These are phyloP conservation scores for Syrrhaptes paradoxus DNA, from an alignment of 2,113 vertebrate genomes.

Conservation along the genomic window DNA sequence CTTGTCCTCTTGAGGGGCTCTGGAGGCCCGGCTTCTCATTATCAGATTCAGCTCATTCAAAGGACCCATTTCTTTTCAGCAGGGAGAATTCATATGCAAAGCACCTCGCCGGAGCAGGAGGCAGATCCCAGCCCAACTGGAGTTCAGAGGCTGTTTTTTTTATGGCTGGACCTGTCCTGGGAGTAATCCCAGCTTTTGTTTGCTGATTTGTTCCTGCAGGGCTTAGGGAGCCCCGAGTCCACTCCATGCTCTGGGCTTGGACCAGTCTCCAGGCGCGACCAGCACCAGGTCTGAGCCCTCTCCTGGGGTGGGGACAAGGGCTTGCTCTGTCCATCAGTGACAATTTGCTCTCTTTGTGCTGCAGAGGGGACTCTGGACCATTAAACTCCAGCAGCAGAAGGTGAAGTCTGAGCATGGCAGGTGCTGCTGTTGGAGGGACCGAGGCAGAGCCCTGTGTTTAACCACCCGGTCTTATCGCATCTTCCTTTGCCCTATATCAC, in stretches of 20 bases:
- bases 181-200: neutral
- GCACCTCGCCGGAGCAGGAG: accelerated
- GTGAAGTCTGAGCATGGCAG: neutral
- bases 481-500: neutral
- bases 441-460: neutral
- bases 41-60: slow-evolving; percentile 60
- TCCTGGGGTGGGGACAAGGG: accelerated
- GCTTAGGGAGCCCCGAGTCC: neutral
- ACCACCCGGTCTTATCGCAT: neutral
- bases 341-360: neutral
- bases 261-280: accelerated
- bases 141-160: neutral
- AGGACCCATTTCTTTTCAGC: slow-evolving; percentile 45
- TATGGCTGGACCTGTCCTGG: slow-evolving; percentile 21
- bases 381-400: neutral
- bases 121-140: slow-evolving; percentile 19
- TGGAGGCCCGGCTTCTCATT: slow-evolving; percentile 48
- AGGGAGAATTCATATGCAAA: slow-evolving; percentile 66
- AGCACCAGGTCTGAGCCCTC: accelerated
- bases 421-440: neutral
- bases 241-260: neutral
- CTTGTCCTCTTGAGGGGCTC: slow-evolving; percentile 29
- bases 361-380: accelerated
- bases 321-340: neutral
- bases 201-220: slow-evolving; percentile 1